Conservation (phyloP, 2,797 vertebrate species). For the Serranus cabrilla region DNA sequence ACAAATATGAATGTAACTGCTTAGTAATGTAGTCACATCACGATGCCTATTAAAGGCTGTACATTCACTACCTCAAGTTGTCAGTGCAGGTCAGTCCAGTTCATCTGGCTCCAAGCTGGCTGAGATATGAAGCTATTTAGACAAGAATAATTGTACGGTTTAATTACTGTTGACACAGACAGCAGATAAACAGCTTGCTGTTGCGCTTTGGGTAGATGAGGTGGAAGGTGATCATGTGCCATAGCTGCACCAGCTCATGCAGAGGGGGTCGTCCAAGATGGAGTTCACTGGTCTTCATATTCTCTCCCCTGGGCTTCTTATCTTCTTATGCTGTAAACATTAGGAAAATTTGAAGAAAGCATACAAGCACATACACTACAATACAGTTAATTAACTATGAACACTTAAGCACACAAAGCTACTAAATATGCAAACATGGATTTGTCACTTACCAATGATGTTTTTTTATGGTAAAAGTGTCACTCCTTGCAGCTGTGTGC, state of each 20-base stretch:
- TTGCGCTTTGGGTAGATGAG: constrained; percentile 8
- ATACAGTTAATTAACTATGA: no score
- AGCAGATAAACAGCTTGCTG: constrained; percentile 28
- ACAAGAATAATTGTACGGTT: constrained; percentile 23
- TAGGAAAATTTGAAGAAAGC: no score
- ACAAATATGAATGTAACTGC: not conserved
- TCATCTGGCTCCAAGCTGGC: constrained; percentile 37
- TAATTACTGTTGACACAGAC: constrained; percentile 34
- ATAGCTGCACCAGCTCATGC: not conserved
- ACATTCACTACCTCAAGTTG: constrained; percentile 41
- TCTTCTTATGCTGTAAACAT: no score
- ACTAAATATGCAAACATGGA: no score
- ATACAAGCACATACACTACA: no score
- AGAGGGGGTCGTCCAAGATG: not conserved
- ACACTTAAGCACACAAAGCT: no score
- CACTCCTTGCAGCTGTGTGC: no score
- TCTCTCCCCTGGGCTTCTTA: not conserved
- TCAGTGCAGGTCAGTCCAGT: constrained; percentile 64
- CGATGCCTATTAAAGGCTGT: not conserved
- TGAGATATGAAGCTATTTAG: constrained; percentile 20
- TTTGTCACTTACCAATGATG: no score
- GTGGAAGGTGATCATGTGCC: constrained; percentile 11
- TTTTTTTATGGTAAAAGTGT: no score
- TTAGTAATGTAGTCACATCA: not conserved
- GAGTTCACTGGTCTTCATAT: constrained; percentile 20